A percentile compares a stretch with the other conserved stretches of the same genome.
Conservation (phyloP, 2,888 invertebrate genomes). For the Rotaria macrura region DNA sequence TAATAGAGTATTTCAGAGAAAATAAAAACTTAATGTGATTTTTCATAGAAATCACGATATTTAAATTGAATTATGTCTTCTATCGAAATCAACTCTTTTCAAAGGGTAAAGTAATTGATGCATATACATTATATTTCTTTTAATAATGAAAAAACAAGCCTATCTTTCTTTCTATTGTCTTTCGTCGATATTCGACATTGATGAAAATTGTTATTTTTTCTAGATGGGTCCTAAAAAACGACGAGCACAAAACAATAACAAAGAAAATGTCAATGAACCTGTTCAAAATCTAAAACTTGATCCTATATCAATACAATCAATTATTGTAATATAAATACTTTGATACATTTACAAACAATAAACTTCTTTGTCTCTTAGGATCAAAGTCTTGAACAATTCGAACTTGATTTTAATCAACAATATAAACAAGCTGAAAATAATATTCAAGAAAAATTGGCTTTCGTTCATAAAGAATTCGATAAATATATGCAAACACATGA, state of each 20-base stretch:
- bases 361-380: not conserved
- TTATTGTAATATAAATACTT: not conserved
- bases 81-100: no score
- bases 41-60: no score
- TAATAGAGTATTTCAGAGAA: no score
- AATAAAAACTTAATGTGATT: no score
- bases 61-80: no score
- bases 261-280: not conserved
- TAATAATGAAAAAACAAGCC: no score
- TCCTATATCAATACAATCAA: not conserved
- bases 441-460: not conserved
- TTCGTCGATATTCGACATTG: no score
- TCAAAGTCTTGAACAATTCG: not conserved
- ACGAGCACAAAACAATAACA: not conserved
- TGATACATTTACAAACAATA: no score
- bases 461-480: not conserved
- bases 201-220: not conserved
- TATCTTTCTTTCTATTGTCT: no score
- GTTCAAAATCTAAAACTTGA: not conserved
- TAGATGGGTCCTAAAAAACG: not conserved
- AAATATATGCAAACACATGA: not conserved
- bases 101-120: no score
- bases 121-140: no score
- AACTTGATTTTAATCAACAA: not conserved
- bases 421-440: not conserved